phyloP scores from a whole-genome alignment of 1,140 invertebrate genomes.

The Atta texana region DNA sequence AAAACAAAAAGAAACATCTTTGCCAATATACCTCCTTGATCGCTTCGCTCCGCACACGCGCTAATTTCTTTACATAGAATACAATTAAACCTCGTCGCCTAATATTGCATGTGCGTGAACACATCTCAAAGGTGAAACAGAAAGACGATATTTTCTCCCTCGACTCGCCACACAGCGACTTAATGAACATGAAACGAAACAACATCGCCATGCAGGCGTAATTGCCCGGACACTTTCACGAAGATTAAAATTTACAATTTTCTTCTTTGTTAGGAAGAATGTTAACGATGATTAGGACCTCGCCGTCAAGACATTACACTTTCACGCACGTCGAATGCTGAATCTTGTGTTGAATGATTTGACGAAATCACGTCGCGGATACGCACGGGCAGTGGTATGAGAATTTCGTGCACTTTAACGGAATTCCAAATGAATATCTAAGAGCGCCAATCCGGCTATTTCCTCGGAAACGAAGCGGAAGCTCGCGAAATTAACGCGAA shows the following conservation, averaged over 20 bases:
- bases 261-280: constrained; percentile 24
- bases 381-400: not conserved
- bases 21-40: constrained; percentile 53
- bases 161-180: constrained; percentile 49
- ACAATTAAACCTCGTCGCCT: constrained; percentile 76
- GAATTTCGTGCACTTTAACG: constrained; percentile 25
- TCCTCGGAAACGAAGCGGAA: constrained; percentile 46
- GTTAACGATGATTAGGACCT: constrained; percentile 53
- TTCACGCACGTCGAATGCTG: constrained; percentile 28
- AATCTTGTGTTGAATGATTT: constrained; percentile 38
- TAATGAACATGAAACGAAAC: constrained; percentile 54
- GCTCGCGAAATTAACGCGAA: constrained; percentile 36
- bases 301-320: constrained; percentile 39
- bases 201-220: constrained; percentile 26
- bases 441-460: not conserved
- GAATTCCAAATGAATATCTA: not conserved
- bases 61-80: constrained; percentile 68
- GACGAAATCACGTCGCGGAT: constrained; percentile 14
- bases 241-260: constrained; percentile 43
- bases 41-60: constrained; percentile 63
- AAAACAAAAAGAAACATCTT: constrained; percentile 26
- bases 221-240: constrained; percentile 43
- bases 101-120: constrained; percentile 82
- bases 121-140: constrained; percentile 73
- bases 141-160: constrained; percentile 50